Evolutionary conservation across 2,113 vertebrate species (phyloP), one percentile per base, ranked within the genome.

Genomic region (Erpornis zantholeuca): DNA sequence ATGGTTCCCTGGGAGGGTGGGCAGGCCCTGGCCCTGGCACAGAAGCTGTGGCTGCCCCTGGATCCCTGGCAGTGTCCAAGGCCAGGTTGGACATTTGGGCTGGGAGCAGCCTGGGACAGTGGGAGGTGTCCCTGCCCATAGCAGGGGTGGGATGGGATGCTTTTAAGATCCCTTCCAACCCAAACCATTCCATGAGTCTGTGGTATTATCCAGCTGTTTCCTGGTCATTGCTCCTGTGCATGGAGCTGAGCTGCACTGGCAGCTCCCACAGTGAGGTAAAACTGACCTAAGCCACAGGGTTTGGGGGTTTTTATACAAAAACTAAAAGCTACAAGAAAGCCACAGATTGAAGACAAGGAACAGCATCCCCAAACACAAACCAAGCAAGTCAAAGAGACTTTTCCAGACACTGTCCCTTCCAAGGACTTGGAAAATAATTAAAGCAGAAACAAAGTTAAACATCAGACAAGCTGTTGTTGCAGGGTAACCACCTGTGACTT

Each of bases 21-120:
- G 4, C 0, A 82, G 86, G 53, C 36, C 36, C 86, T 88, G 60
- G 52, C 52, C 33, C 60, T 60, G 53, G 44, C 53, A 68, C 69
- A 88, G 86, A 0, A 82, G 77, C 45, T 82, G 78, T 5, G 53
- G 45, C 78, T 82, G 69, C 7, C 28, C 53, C 78, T 49, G 60
- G 42, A 60, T 59, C 45, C 45, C 38, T 82, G 53, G n/a, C 0
- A 82, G 61, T 47, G 60, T 0, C 53, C 61, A 53, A 53, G 69
- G 38, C 28, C 36, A 59, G 77, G 45, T 0, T 68, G 68, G 76
- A 11, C 0, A 0, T 19, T 44, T 17, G 85, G 50, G 44, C 3
- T 28, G 4, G 53, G 53, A 82, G n/a, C 14, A 25, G 0, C 14
- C 61, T 68, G 86, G 78, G 38, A 5, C 0, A 2, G n/a, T 22